These are phyloP conservation scores for Schlechtendalia chinensis DNA, from an alignment of 1,140 invertebrate species.

Conservation along the genomic window DNA sequence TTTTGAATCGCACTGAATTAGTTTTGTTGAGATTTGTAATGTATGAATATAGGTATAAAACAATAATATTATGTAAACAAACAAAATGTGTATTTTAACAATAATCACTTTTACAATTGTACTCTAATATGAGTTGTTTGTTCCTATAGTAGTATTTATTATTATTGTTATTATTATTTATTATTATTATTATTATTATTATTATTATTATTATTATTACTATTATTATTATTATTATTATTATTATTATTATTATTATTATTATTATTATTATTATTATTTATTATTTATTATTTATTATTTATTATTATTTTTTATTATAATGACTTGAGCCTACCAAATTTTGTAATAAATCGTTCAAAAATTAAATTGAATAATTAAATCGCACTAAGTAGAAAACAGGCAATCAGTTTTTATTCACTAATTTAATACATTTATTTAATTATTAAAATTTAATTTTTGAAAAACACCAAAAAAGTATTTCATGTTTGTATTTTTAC, in stretches of 20 bases:
- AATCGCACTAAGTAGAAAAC: not conserved
- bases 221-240: constrained; percentile 42
- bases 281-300: too few relatives aligned
- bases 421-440: not conserved
- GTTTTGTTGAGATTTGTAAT: constrained; percentile 30
- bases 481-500: not conserved
- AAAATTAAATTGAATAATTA: constrained; percentile 23
- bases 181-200: constrained; percentile 17
- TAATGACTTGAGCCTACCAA: constrained; percentile 43
- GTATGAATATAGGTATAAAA: constrained; percentile 20
- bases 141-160: constrained; percentile 36
- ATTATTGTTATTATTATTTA: constrained; percentile 35
- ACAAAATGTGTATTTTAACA: constrained; percentile 27
- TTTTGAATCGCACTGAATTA: constrained; percentile 37
- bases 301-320: constrained; percentile 48
- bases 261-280: constrained; percentile 33
- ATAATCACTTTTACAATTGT: constrained; percentile 41
- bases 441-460: constrained; percentile 10
- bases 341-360: constrained; percentile 27
- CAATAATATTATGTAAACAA: constrained; percentile 35
- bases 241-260: constrained; percentile 30
- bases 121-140: constrained; percentile 44
- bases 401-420: constrained; percentile 5
- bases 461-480: constrained; percentile 27
- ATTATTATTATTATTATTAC: constrained; percentile 34